Evolutionary conservation across 2,888 invertebrate genomes (phyloP).

Genomic region (Lamellibrachia columna): DNA sequence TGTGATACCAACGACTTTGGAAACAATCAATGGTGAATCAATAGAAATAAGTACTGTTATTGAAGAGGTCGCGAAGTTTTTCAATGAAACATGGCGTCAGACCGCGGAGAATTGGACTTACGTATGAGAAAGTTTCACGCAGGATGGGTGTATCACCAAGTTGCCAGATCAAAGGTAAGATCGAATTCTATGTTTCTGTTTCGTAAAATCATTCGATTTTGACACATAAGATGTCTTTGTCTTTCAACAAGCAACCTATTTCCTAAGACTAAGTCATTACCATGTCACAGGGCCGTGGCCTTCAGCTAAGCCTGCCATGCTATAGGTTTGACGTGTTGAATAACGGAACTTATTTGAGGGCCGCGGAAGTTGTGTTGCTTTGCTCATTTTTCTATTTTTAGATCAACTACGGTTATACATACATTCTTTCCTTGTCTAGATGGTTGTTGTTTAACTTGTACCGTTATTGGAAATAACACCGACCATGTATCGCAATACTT

Average conservation of each 20-base stretch:
- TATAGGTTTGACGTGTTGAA: too few relatives aligned
- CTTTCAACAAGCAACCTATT: not conserved
- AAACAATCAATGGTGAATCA: not conserved
- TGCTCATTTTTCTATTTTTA: too few relatives aligned
- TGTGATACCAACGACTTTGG: not conserved
- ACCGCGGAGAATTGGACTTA: not conserved
- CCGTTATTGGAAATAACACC: too few relatives aligned
- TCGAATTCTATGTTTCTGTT: too few relatives aligned
- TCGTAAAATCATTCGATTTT: not conserved
- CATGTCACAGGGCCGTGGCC: not conserved
- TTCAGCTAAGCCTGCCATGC: not conserved
- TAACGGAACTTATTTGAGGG: too few relatives aligned
- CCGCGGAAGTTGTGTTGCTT: too few relatives aligned
- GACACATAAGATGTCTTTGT: not conserved
- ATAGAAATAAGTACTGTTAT: not conserved
- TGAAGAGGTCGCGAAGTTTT: not conserved
- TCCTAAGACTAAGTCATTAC: not conserved
- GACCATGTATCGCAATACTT: too few relatives aligned
- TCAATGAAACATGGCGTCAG: not conserved
- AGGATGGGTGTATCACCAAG: not conserved
- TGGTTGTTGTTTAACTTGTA: too few relatives aligned
- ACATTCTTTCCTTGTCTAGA: too few relatives aligned
- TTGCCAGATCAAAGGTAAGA: not conserved
- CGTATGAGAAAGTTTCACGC: not conserved
- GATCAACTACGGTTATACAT: too few relatives aligned